Evolutionary conservation across 2,797 vertebrate species (phyloP), one percentile per base, ranked within the genome.

Genomic region (Chelon auratus): DNA sequence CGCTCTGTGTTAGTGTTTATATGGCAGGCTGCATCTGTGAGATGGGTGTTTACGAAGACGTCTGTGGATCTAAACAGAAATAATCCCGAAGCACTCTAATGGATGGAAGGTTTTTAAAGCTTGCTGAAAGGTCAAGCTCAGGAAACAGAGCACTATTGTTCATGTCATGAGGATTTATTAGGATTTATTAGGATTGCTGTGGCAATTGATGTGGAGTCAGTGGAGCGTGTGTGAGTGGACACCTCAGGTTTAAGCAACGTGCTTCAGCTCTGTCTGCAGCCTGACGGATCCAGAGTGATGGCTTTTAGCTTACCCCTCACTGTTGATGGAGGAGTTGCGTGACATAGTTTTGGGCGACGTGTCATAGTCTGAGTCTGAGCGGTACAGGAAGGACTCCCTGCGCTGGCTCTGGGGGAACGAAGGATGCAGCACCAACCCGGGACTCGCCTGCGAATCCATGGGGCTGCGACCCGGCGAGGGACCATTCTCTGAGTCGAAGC

Each of bases 331-430:
- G 60, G 97, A 98, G 92, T 97, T 98, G 71, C 96, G 95, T 62
- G 97, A 97, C 95, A 97, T 95, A 83, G 95, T 96, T 90, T 97
- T 97, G 76, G 97, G 97, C 15, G 97, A 97, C 62, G 95, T 96
- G 92, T 98, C 97, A 3, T 95, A 97, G 94, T 98, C 97, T 0
- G 96, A 97, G 94, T 97, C 97, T 0, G 96, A 97, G 77, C 96
- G 96, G 87, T 97, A 97, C 52, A 98, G 94, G 93, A 98, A 98
- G 69, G 96, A 97, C 84, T 98, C 97, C 12, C 96, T 93, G 56
- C 97, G 95, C 86, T 97, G 96, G 85, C 95, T 96, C 84, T 96
- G 93, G 54, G 95, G 94, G 52, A 93, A 95, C 26, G 95, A 95
- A 5, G 97, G 93, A 42, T 96, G 96, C 56, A 98, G 94, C 90